Evolutionary conservation across 2,113 vertebrate genomes (phyloP), one percentile per base, ranked within the genome.

Genomic region (Ia io): DNA sequence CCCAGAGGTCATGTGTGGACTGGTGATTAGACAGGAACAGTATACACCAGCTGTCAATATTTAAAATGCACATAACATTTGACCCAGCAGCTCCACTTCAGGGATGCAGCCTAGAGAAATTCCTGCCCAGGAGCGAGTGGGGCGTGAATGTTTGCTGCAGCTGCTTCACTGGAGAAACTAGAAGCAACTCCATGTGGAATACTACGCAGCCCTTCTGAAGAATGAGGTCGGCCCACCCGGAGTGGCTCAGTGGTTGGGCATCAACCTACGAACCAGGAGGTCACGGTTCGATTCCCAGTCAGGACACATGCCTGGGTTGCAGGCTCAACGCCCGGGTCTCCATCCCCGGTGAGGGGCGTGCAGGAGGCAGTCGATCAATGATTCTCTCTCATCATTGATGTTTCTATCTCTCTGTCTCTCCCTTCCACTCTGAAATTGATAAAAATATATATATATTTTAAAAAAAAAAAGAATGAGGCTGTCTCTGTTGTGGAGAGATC

Each of bases 61-160:
- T 37, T 16, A 79, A 61, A 65, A 84, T 37, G 79, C 44, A 71
- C 16, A 0, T 18, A 25, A 78, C 47, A 22, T 53, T 42, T 53
- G 78, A 63, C 84, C 73, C 35, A n/a, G 18, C 44, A 44, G 20
- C 22, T 84, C 35, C 13, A 30, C 35, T 32, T 65, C 44, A 65
- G 67, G 37, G 84, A 12, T 2, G 22, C 5, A 30, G 56, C 79
- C 74, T 2, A 6, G 61, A 63, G 37, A 85, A 37, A 30, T 13
- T 18, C 35, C 59, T 1, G 10, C 23, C 1, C 2, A 5, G 69
- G 25, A 22, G 56, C 59, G n/a, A 3, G 49, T 32, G 88, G n/a
- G 47, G 9, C 47, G 2, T 13, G n/a, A 1, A 4, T 2, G 1
- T n/a, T 5, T 17, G 7, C 9, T 3, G 25, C 10, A 1, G 3